phyloP scores from a whole-genome alignment of 1,140 invertebrate species.

The Rhopalosiphum maidis region DNA sequence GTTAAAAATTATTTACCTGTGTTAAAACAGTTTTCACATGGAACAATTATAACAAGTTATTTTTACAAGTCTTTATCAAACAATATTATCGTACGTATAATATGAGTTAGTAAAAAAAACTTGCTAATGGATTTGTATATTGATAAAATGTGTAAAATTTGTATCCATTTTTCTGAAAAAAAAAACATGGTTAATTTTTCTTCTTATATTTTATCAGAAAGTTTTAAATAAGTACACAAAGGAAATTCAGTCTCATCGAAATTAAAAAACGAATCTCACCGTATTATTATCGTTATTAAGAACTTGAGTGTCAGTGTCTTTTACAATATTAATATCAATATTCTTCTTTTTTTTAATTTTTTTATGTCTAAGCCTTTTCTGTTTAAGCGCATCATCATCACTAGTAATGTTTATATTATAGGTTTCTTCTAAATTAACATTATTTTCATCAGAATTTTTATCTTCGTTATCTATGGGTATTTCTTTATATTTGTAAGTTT shows the following conservation, averaged over 20 bases:
- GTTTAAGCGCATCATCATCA: neutral
- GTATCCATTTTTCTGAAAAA: neutral
- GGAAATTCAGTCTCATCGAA: neutral
- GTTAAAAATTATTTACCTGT: neutral
- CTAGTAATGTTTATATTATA: neutral
- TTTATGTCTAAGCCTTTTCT: neutral
- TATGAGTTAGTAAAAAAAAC: neutral
- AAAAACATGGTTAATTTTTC: neutral
- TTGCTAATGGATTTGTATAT: neutral
- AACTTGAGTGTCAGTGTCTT: neutral
- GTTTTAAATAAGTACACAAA: neutral
- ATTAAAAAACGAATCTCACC: neutral
- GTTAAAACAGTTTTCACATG: neutral
- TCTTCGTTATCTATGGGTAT: neutral
- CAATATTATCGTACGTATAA: neutral
- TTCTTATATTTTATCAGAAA: neutral
- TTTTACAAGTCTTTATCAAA: neutral
- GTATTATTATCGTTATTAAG: neutral
- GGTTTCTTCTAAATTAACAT: neutral
- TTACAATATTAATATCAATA: neutral
- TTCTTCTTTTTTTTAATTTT: neutral
- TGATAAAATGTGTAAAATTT: neutral
- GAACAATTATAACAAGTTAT: neutral
- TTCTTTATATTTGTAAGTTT: neutral
- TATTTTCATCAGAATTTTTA: neutral